Conservation (phyloP, 2,888 invertebrate species). For the Yponomeuta evonymella region DNA sequence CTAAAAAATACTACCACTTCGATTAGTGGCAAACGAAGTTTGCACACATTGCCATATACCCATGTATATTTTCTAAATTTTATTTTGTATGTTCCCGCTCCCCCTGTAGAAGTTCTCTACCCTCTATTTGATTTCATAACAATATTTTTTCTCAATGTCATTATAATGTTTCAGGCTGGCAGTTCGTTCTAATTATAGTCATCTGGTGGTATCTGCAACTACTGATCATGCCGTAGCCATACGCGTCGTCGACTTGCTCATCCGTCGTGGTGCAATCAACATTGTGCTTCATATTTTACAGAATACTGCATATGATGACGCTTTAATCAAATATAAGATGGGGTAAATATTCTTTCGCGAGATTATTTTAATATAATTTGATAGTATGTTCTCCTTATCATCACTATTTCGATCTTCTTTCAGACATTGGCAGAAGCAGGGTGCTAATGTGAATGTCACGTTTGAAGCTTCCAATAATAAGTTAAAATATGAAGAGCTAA, state of each 20-base stretch:
- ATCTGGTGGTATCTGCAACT: neutral
- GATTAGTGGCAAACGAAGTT: too few species aligned
- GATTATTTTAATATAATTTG: neutral
- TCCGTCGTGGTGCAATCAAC: neutral
- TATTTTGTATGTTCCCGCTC: too few species aligned
- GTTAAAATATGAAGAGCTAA: neutral
- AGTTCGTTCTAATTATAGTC: neutral
- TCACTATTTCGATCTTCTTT: neutral
- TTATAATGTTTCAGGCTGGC: neutral
- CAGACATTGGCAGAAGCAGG: conserved; percentile 5
- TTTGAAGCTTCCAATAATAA: too few species aligned
- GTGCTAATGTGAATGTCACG: neutral
- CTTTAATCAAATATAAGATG: neutral
- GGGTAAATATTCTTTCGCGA: neutral
- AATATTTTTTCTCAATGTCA: neutral
- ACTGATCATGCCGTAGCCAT: neutral
- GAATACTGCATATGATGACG: neutral
- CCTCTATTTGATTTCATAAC: neutral
- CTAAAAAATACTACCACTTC: too few species aligned
- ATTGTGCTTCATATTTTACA: neutral
- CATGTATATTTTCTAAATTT: too few species aligned
- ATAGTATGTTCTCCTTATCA: neutral
- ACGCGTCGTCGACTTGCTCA: neutral
- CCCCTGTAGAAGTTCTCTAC: too few species aligned
- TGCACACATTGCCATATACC: too few species aligned